Conservation (phyloP, 2,888 invertebrate genomes). For the Abrostola tripartita region DNA sequence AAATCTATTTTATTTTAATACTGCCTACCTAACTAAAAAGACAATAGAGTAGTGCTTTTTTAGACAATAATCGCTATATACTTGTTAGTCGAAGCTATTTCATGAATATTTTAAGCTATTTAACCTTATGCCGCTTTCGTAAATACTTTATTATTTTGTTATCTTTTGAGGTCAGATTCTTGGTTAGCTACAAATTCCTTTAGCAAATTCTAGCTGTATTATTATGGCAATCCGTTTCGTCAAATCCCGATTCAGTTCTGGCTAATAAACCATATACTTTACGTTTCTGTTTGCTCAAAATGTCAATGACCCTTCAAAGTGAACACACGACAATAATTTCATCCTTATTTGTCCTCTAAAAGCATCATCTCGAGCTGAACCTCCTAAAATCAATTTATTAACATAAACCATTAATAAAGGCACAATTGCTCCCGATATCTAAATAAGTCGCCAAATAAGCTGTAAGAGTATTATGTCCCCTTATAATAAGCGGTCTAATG, state of each 20-base stretch:
- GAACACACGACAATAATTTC: background rate
- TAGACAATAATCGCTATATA: too few species aligned
- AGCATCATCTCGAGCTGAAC: slow-evolving; percentile 27
- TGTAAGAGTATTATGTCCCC: slow-evolving; percentile 51
- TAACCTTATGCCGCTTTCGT: too few species aligned
- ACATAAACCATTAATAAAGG: slow-evolving; percentile 77
- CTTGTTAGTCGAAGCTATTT: too few species aligned
- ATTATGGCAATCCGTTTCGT: too few species aligned
- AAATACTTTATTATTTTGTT: too few species aligned
- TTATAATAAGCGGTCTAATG: slow-evolving; percentile 64
- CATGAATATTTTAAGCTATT: too few species aligned
- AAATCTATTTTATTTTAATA: too few species aligned
- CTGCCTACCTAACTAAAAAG: too few species aligned
- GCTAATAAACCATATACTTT: background rate
- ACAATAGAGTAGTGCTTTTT: too few species aligned
- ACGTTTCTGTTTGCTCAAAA: background rate
- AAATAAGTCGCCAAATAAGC: slow-evolving; percentile 67
- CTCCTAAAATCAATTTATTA: slow-evolving; percentile 65
- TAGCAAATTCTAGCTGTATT: too few species aligned
- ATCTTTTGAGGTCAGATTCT: too few species aligned
- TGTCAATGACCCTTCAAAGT: background rate
- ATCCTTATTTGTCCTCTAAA: slow-evolving; percentile 27
- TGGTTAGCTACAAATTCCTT: too few species aligned
- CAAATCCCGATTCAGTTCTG: background rate
- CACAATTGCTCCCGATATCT: slow-evolving; percentile 70